A percentile compares a stretch with the other conserved stretches of the same genome.
Evolutionary conservation across 2,888 invertebrate genomes (phyloP).

Genomic region (Tetragnatha montana): DNA sequence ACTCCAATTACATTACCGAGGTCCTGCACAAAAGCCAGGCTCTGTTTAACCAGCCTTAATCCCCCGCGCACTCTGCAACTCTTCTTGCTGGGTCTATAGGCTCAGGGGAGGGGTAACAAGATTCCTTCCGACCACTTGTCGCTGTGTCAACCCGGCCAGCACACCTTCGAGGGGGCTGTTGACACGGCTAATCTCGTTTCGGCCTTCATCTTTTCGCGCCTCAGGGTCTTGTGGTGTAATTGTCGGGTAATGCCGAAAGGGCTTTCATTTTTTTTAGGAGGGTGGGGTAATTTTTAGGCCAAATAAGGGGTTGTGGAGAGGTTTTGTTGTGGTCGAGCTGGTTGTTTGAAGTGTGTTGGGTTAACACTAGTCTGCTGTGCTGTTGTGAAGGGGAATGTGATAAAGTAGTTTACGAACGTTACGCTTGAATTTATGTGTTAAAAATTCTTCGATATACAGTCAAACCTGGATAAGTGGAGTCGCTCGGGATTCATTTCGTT

Average conservation of each 20-base stretch:
- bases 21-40: slow-evolving; percentile 38
- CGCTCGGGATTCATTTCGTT: too few species aligned
- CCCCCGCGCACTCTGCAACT: slow-evolving; percentile 22
- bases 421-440: too few species aligned
- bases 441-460: too few species aligned
- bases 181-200: slow-evolving; percentile 57
- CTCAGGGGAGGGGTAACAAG: slow-evolving; percentile 35
- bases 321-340: slow-evolving; percentile 3
- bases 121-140: slow-evolving; percentile 63
- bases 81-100: slow-evolving; percentile 37
- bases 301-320: too few species aligned
- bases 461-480: too few species aligned
- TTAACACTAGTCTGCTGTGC: not conserved
- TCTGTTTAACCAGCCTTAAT: slow-evolving; percentile 56
- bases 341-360: slow-evolving; percentile 7
- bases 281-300: not conserved
- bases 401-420: too few species aligned
- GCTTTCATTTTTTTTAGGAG: not conserved
- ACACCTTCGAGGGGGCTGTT: slow-evolving; percentile 61
- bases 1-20: slow-evolving; percentile 48
- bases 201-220: slow-evolving; percentile 19
- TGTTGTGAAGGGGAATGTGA: too few species aligned
- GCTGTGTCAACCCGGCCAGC: slow-evolving; percentile 60
- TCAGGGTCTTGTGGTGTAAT: slow-evolving; percentile 9
- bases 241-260: slow-evolving; percentile 4